Conservation (phyloP, 2,797 vertebrate species). For the Pseudomugil tenellus region DNA sequence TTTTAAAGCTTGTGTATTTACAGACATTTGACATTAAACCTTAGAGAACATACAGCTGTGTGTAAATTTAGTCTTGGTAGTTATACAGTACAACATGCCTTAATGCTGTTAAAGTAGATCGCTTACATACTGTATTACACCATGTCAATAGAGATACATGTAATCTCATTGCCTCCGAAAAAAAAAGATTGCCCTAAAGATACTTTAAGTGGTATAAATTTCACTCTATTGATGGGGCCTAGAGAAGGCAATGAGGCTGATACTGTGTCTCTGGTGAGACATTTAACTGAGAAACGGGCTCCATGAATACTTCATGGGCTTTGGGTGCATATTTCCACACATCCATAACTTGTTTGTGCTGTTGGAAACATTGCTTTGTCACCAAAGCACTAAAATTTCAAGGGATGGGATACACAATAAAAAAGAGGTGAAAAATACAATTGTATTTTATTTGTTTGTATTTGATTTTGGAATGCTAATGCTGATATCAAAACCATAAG, state of each 20-base stretch:
- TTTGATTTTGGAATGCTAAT: neutral
- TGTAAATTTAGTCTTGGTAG: slow-evolving; percentile 34
- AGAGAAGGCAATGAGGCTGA: slow-evolving; percentile 58
- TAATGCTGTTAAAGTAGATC: slow-evolving; percentile 80
- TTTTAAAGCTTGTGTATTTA: slow-evolving; percentile 19
- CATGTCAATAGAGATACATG: slow-evolving; percentile 73
- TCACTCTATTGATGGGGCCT: slow-evolving; percentile 69
- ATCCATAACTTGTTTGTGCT: slow-evolving; percentile 65
- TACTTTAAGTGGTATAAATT: slow-evolving; percentile 78
- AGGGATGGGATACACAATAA: neutral
- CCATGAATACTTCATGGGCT: slow-evolving; percentile 71
- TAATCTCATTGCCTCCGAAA: slow-evolving; percentile 78
- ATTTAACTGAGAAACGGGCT: slow-evolving; percentile 67
- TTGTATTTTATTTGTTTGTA: neutral
- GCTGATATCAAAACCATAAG: neutral
- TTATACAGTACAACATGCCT: slow-evolving; percentile 55
- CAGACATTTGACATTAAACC: slow-evolving; percentile 43
- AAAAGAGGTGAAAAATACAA: neutral
- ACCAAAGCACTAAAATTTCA: neutral
- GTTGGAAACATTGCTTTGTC: slow-evolving; percentile 25
- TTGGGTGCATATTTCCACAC: slow-evolving; percentile 59
- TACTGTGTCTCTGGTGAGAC: slow-evolving; percentile 68
- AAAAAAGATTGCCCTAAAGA: slow-evolving; percentile 75
- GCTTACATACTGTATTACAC: slow-evolving; percentile 73
- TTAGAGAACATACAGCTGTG: slow-evolving; percentile 27